Evolutionary conservation across 1,140 invertebrate species (phyloP), one percentile per base, ranked within the genome.

Genomic region (Sipha flava): DNA sequence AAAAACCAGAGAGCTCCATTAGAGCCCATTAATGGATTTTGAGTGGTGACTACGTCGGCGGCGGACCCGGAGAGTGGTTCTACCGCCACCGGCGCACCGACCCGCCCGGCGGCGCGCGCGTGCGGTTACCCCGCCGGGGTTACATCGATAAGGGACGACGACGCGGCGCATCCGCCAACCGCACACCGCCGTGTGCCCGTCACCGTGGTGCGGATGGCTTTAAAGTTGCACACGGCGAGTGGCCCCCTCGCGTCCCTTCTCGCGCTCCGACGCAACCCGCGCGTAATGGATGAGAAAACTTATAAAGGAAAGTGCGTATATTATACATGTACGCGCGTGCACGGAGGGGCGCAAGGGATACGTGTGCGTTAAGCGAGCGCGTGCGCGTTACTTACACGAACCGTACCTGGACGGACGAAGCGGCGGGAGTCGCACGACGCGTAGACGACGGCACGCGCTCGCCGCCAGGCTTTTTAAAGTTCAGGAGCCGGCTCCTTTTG

Each of bases 1-100:
- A 75, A 75, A 75, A 75, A 75, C 72, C 72, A 75, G 72, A 75
- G 72, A 75, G 72, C 72, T 75, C 72, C 72, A 75, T 75, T 75
- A 75, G 72, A 54, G 72, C 72, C 49, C 72, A 75, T 75, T 75
- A 75, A 75, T 75, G 72, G 72, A 52, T 75, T 75, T 75, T 75
- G 72, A 75, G 72, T 75, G 72, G 72, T 75, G 70, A 73, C 70
- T 73, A 37, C 59, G 59, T 6, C 59, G 59, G 70, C 47, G 43
- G 70, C 70, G 29, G 70, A 73, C 70, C 45, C 43, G n/a, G 45
- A 73, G 70, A 73, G 70, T 54, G 70, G 47, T 73, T 54, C 45
- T 34, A 21, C 70, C 31, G n/a, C 45, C n/a, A 29, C 68, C 26
- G 16, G 2, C 54, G 54, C 18, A 29, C 18, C 49, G 31, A 29